Evolutionary conservation across 2,888 invertebrate species (phyloP), one percentile per base, ranked within the genome.

Genomic region (Thyatira batis): DNA sequence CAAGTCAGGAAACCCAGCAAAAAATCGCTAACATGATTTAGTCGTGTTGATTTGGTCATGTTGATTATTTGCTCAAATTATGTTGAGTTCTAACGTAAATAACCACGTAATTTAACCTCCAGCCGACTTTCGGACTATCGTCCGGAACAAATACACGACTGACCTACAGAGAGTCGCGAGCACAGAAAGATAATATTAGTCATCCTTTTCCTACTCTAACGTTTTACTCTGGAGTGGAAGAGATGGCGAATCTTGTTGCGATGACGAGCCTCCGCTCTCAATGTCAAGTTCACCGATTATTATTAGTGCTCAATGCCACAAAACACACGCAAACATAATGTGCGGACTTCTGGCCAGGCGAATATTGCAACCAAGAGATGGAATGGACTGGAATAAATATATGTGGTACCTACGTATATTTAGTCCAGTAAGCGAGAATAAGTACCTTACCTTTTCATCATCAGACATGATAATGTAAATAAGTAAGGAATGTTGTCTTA

Each of bases 281-380:
- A 92, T 91, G 92, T 92, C 92, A 92, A 92, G 92, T 92, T 92
- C 92, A 91, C 85, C 88, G 91, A 89, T 90, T 89, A 90, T 89
- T 91, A 90, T 90, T 91, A 90, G 91, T 87, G 80, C 77, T 89
- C 91, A 92, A 91, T 92, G 91, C 91, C 90, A 89, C 86, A 75
- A 82, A 87, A 87, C 84, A 88, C 83, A 89, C 87, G 87, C 82
- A 82, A 87, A 78, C 83, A 80, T 83, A 75, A 78, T 78, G 82
- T n/a, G 80, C 83, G 74, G 75, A 71, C 65, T 71, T 73, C 71
- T 75, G 76, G 78, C 73, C 76, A 75, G 65, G 73, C 75, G 65
- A 76, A 78, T 80, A 78, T 73, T 72, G 45, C 50, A 17, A 23
- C 3, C 21, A 30, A 20, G 30, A 33, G 45, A 45, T n/a, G 20